Percentiles rank a stretch among this genome's conserved stretches.
phyloP scores from a whole-genome alignment of 1,140 invertebrate genomes.

The Zaprionus camerounensis region DNA sequence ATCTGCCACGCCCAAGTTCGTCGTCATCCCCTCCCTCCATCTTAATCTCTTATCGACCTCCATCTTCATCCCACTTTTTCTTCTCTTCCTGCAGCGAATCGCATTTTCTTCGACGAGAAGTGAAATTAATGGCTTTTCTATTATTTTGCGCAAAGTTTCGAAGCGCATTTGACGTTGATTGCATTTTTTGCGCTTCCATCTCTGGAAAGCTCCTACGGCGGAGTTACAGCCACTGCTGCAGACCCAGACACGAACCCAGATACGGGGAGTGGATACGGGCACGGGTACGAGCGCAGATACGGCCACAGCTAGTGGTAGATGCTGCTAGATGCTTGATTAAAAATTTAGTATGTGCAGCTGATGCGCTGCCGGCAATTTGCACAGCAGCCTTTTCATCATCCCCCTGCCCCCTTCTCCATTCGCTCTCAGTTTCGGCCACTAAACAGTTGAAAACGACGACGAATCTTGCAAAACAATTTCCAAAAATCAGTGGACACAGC shows the following conservation, averaged over 20 bases:
- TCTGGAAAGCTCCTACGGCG: constrained; percentile 47
- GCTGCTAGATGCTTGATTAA: constrained; percentile 70
- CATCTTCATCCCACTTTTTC: constrained; percentile 1
- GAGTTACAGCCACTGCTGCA: constrained; percentile 71
- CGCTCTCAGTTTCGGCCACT: constrained; percentile 42
- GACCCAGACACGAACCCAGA: constrained; percentile 15
- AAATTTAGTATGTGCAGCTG: constrained; percentile 68
- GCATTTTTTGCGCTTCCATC: constrained; percentile 69
- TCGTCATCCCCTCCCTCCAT: background rate
- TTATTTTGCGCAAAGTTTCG: constrained; percentile 81
- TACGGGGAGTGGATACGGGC: constrained; percentile 24
- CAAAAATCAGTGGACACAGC: constrained; percentile 39
- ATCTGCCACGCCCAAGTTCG: constrained; percentile 30
- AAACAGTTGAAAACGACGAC: constrained; percentile 37
- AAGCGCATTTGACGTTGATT: constrained; percentile 82
- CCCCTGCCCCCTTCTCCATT: constrained; percentile 6
- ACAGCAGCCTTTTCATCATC: constrained; percentile 14
- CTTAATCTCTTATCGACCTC: constrained; percentile 18
- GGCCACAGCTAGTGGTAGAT: constrained; percentile 41
- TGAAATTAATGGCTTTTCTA: constrained; percentile 82
- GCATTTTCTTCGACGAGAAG: constrained; percentile 76
- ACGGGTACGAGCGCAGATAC: constrained; percentile 35
- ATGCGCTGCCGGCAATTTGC: constrained; percentile 57
- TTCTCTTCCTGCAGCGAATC: constrained; percentile 2
- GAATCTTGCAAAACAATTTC: constrained; percentile 50